Percentiles rank a stretch among this genome's conserved stretches.
Evolutionary conservation across 2,888 invertebrate species (phyloP).

Genomic region (Oligia strigilis): DNA sequence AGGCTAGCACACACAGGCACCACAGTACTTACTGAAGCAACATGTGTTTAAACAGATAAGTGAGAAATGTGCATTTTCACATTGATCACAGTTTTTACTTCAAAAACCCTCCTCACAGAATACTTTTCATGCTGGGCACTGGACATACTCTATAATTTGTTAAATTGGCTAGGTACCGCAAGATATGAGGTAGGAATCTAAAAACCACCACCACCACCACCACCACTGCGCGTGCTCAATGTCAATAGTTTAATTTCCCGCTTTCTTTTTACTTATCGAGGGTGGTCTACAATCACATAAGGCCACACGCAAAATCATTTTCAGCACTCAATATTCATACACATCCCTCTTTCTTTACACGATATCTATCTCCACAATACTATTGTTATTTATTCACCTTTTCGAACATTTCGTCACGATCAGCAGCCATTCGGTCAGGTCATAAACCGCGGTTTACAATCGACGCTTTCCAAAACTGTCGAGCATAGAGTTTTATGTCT

Average conservation of each 20-base stretch:
- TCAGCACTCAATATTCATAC: constrained; percentile 4
- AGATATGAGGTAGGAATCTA: too few relatives aligned
- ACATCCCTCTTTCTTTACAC: background rate
- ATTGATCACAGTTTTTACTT: background rate
- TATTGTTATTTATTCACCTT: constrained; percentile 48
- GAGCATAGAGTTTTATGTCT: constrained; percentile 49
- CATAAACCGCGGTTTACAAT: constrained; percentile 51
- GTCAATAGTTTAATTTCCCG: background rate
- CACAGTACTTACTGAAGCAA: too few relatives aligned
- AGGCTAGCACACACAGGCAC: too few relatives aligned
- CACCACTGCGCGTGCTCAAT: too few relatives aligned
- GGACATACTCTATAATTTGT: background rate
- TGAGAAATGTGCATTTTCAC: background rate
- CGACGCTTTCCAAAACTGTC: constrained; percentile 53
- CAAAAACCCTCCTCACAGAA: background rate
- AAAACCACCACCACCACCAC: too few relatives aligned
- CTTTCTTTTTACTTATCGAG: background rate
- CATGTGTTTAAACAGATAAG: background rate
- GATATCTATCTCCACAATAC: background rate
- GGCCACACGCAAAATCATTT: constrained; percentile 9
- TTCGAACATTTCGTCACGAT: constrained; percentile 46
- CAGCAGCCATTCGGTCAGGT: constrained; percentile 7
- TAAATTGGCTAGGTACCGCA: background rate
- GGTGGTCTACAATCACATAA: background rate
- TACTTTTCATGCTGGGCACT: too few relatives aligned